Conservation (phyloP, 1,140 invertebrate species). For the Caenorhabditis latens region DNA sequence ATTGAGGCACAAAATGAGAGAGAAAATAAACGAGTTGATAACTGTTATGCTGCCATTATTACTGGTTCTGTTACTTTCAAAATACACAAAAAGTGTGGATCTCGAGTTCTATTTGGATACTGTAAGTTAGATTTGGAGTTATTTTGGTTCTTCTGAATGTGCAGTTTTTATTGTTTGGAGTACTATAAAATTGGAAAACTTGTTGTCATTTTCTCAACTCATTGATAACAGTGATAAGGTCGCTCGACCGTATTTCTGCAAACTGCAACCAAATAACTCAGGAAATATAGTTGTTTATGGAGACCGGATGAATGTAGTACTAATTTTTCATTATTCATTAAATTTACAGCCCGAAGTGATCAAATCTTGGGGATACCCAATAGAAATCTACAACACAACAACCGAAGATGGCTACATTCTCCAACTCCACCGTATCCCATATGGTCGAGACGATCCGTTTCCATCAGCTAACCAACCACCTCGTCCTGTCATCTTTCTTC, state of each 20-base stretch:
- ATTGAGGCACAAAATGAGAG: slow-evolving; percentile 20
- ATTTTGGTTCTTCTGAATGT: background rate
- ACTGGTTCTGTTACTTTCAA: background rate
- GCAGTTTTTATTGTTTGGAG: background rate
- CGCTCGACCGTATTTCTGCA: too few species aligned
- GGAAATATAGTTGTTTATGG: too few species aligned
- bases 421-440: slow-evolving; percentile 83
- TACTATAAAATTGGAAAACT: too few species aligned
- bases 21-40: slow-evolving; percentile 12
- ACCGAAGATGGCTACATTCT: slow-evolving; percentile 85
- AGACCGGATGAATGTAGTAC: too few species aligned
- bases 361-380: slow-evolving; percentile 81
- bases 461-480: background rate
- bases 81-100: slow-evolving; percentile 26
- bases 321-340: too few species aligned
- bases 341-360: slow-evolving; percentile 63
- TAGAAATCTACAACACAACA: slow-evolving; percentile 81
- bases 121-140: background rate
- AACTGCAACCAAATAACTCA: too few species aligned
- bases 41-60: slow-evolving; percentile 21
- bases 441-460: slow-evolving; percentile 67
- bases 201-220: too few species aligned
- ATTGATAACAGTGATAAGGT: too few species aligned
- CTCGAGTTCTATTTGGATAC: slow-evolving; percentile 40
- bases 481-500: slow-evolving; percentile 78